A percentile compares a stretch with the other conserved stretches of the same genome.
Conservation (phyloP, 2,888 invertebrate species). For the Calephelis perditalis region DNA sequence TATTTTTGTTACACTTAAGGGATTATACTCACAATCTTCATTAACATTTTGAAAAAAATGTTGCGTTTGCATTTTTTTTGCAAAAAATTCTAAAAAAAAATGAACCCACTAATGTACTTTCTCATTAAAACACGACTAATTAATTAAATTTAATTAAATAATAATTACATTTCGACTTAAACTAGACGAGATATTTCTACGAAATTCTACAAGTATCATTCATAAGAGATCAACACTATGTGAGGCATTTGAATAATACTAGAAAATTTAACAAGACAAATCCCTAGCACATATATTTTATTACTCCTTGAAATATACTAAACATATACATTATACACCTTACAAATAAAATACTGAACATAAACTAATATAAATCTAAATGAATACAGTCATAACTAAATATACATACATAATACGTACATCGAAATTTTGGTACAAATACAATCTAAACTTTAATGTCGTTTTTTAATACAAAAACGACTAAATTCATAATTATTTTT, state of each 20-base stretch:
- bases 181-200: constrained; percentile 32
- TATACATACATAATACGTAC: constrained; percentile 4
- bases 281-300: constrained; percentile 4
- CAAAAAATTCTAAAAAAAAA: too few species aligned
- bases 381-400: constrained; percentile 8
- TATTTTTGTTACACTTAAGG: too few species aligned
- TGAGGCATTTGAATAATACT: constrained; percentile 34
- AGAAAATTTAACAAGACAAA: constrained; percentile 16
- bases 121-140: background rate
- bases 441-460: too few species aligned
- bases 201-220: constrained; percentile 31
- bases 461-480: background rate
- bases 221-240: constrained; percentile 48
- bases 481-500: background rate
- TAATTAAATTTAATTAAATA: background rate
- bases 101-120: too few species aligned
- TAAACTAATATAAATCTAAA: constrained; percentile 2
- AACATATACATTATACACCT: constrained; percentile 26
- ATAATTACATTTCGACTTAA: constrained; percentile 11
- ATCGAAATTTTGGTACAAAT: constrained; percentile 4
- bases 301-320: constrained; percentile 24
- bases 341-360: constrained; percentile 10
- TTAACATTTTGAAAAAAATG: too few species aligned
- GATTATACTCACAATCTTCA: too few species aligned
- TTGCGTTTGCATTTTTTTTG: too few species aligned